phyloP scores from a whole-genome alignment of 2,797 vertebrate genomes.

The Pempheris klunzingeri region DNA sequence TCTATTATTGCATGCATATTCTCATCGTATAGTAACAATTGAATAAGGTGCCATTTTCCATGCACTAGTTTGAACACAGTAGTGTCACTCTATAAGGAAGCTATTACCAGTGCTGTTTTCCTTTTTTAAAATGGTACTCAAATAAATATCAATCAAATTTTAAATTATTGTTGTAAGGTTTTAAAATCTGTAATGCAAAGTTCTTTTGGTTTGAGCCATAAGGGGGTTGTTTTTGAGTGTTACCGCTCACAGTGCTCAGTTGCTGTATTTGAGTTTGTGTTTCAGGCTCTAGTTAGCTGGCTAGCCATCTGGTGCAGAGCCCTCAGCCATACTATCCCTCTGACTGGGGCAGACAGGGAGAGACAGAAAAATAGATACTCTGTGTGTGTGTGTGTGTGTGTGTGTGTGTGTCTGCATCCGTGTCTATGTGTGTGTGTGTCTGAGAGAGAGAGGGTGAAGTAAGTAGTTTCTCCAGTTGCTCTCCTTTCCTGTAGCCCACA shows the following conservation, averaged over 20 bases:
- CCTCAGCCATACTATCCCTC: constrained; percentile 52
- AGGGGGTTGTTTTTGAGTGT: constrained; percentile 28
- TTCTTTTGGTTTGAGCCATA: constrained; percentile 7
- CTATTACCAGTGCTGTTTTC: background rate
- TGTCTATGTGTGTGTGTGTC: constrained; percentile 9
- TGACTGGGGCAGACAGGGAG: constrained; percentile 52
- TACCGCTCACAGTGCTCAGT: constrained; percentile 44
- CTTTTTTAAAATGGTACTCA: background rate
- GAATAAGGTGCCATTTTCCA: background rate
- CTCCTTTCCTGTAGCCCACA: constrained; percentile 71
- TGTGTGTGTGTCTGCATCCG: constrained; percentile 3
- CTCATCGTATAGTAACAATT: background rate
- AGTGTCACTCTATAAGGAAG: background rate
- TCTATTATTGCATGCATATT: background rate
- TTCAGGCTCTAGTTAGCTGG: constrained; percentile 68
- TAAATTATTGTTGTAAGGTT: constrained; percentile 1
- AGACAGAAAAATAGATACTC: constrained; percentile 49
- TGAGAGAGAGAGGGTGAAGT: constrained; percentile 7
- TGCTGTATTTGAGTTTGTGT: constrained; percentile 55
- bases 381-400: constrained; percentile 18
- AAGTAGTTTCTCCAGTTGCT: constrained; percentile 38
- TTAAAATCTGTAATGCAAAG: background rate
- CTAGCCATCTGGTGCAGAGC: constrained; percentile 65
- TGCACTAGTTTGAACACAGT: background rate
- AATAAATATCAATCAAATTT: constrained; percentile 18